phyloP scores from a whole-genome alignment of 2,888 invertebrate species.

The Cephalotes varians region DNA sequence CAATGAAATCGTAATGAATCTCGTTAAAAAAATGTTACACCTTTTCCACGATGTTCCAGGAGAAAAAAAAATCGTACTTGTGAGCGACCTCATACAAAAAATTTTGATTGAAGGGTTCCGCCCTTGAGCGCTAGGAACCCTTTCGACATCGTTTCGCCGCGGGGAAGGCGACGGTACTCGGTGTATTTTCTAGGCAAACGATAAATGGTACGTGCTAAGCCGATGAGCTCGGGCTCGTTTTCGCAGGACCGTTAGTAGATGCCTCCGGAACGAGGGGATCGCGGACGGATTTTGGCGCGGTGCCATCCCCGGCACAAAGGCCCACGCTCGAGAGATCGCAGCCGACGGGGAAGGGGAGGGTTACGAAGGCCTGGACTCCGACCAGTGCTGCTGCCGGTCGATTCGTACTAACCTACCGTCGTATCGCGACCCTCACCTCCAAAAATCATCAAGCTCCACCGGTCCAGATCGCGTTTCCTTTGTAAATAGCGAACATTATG shows the following conservation, averaged over 20 bases:
- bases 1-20: background rate
- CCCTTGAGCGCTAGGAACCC: slow-evolving; percentile 11
- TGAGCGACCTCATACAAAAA: background rate
- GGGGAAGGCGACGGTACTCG: slow-evolving; percentile 35
- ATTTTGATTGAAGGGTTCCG: slow-evolving; percentile 32
- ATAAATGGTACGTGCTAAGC: slow-evolving; percentile 68
- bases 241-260: slow-evolving; percentile 81
- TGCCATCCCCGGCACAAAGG: slow-evolving; percentile 81
- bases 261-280: slow-evolving; percentile 76
- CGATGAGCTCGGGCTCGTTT: slow-evolving; percentile 69
- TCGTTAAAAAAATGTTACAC: background rate
- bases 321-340: slow-evolving; percentile 54
- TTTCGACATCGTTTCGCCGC: slow-evolving; percentile 14
- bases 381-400: slow-evolving; percentile 52
- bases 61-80: background rate
- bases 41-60: background rate
- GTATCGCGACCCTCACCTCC: slow-evolving; percentile 46
- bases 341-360: slow-evolving; percentile 18
- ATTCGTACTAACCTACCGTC: slow-evolving; percentile 56
- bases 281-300: slow-evolving; percentile 81
- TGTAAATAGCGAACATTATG: background rate
- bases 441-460: slow-evolving; percentile 52
- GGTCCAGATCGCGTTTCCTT: slow-evolving; percentile 34
- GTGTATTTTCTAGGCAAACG: slow-evolving; percentile 71
- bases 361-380: slow-evolving; percentile 57